Evolutionary conservation across 2,888 invertebrate species (phyloP).

Genomic region (Drosophila affinis): DNA sequence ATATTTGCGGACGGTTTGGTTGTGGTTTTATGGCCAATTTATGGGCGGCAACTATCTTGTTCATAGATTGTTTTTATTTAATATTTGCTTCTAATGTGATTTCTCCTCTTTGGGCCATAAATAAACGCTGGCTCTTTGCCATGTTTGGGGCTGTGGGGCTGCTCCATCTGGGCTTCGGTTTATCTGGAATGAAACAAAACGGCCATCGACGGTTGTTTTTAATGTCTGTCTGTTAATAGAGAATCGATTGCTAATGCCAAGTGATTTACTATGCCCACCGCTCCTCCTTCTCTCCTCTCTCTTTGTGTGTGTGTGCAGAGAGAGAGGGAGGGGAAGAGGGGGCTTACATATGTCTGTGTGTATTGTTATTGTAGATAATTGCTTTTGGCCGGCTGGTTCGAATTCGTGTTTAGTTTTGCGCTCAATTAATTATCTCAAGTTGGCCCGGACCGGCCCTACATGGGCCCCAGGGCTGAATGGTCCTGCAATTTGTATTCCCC

Average conservation of each 20-base stretch:
- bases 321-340: neutral
- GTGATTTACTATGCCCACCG: slow-evolving; percentile 57
- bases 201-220: slow-evolving; percentile 72
- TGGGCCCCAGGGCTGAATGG: slow-evolving; percentile 45
- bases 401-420: slow-evolving; percentile 72
- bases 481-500: slow-evolving; percentile 61
- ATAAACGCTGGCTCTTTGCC: slow-evolving; percentile 54
- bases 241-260: slow-evolving; percentile 75
- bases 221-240: slow-evolving; percentile 73
- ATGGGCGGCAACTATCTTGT: no score
- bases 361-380: slow-evolving; percentile 73
- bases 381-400: slow-evolving; percentile 56
- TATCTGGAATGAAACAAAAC: slow-evolving; percentile 74
- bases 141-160: no score
- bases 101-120: slow-evolving; percentile 39
- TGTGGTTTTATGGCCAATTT: slow-evolving; percentile 60
- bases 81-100: slow-evolving; percentile 51
- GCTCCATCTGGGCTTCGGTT: slow-evolving; percentile 47
- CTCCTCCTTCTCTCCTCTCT: slow-evolving; percentile 9
- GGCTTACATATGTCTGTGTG: slow-evolving; percentile 16
- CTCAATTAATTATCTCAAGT: slow-evolving; percentile 78
- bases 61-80: slow-evolving; percentile 39
- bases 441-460: slow-evolving; percentile 8
- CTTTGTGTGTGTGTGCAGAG: slow-evolving; percentile 10
- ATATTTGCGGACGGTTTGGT: slow-evolving; percentile 38